phyloP scores from a whole-genome alignment of 1,140 invertebrate species.

The Drosophila sp. region DNA sequence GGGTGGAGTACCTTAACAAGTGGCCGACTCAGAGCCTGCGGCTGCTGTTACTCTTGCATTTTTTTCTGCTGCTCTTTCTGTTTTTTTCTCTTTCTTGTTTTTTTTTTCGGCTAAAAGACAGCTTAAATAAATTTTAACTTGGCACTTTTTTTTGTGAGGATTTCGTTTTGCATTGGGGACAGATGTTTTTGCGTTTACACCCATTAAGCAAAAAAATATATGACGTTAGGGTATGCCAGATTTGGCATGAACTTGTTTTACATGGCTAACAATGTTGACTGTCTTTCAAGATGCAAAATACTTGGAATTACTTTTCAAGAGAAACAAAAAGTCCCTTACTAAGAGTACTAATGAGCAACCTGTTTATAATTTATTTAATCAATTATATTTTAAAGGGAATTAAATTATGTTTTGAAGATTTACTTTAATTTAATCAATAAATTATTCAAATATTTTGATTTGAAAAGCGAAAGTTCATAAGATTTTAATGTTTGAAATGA shows the following conservation, averaged over 20 bases:
- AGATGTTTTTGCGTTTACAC: constrained; percentile 55
- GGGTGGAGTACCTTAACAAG: constrained; percentile 35
- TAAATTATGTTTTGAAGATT: too few species aligned
- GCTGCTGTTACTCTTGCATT: constrained; percentile 41
- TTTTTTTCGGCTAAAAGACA: constrained; percentile 20
- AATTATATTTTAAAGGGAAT: too few species aligned
- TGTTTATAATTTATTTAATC: too few species aligned
- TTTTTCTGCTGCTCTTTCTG: constrained; percentile 12
- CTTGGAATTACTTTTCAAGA: too few species aligned
- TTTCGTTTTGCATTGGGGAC: constrained; percentile 46
- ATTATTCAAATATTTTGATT: too few species aligned
- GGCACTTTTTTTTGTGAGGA: constrained; percentile 40
- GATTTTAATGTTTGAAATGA: too few species aligned
- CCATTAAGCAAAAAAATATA: constrained; percentile 4
- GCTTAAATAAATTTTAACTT: constrained; percentile 67
- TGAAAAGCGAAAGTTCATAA: too few species aligned
- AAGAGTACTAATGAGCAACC: too few species aligned
- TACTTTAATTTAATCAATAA: too few species aligned
- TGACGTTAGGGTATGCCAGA: not conserved
- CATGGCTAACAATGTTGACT: too few species aligned
- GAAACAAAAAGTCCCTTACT: too few species aligned
- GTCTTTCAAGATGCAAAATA: too few species aligned
- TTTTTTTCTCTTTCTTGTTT: not conserved
- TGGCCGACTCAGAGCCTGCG: constrained; percentile 28
- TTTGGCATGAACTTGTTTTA: not conserved